Base-by-base conservation (phyloP, 2,888 invertebrate genomes). In the Anorthoa munda region DNA sequence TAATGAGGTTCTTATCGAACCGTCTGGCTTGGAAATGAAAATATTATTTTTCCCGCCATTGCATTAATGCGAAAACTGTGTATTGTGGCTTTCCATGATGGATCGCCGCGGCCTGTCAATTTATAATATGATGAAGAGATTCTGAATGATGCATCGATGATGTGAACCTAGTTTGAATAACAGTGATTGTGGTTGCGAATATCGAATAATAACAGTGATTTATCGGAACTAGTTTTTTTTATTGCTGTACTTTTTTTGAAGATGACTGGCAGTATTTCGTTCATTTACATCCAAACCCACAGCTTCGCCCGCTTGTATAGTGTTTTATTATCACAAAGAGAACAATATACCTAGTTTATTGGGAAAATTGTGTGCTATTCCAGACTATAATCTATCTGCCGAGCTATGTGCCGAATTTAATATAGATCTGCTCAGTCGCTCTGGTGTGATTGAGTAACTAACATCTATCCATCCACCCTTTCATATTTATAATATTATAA, bases 61-160 rank as follows among this genome's bases (percentile, higher is more conserved):
- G 66, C 77, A 92, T 93, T 94, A 94, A 94, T 94, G 94, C 90
- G 89, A 92, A 93, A 93, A 89, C 91, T 92, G 92, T 94, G 94
- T 94, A 93, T 93, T 94, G 92, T 93, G 89, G 87, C 77, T 85
- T 86, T 84, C 89, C 89, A 87, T 94, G 94, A 94, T 93, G 92
- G 93, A 94, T 93, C 92, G 92, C 80, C 70, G 61, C 17, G 59
- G 80, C 84, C 82, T 86, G 85, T 84, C 88, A 88, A 88, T 92
- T 90, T 90, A 91, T 86, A 91, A 91, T 90, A 92, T 87, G 88
- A 87, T 84, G 89, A 86, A 78, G 88, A 88, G 89, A 87, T 88
- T 91, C 83, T 75, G 84, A 88, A 86, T 94, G 94, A 94, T 93
- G 92, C 91, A 94, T 94, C 90, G 86, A 72, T 79, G 66, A 78